Percentiles rank a stretch among this genome's conserved stretches.
These are phyloP conservation scores for Lytechinus variegatus DNA, from an alignment of 35 echinoderm and acorn worm species.

Conservation along the genomic window DNA sequence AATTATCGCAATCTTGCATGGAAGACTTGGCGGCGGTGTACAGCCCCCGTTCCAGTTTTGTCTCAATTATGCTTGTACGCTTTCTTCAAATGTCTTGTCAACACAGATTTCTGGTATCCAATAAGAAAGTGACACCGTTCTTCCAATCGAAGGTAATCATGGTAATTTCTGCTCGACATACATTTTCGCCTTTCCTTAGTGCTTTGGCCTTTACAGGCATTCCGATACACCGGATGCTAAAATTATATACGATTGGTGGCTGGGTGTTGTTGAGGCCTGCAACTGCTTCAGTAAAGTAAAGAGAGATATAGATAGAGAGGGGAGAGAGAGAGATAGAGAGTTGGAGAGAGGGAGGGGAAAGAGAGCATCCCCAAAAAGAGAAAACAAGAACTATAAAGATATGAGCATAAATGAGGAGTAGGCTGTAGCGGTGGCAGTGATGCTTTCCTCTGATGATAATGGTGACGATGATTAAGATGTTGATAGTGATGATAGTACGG, in stretches of 20 bases:
- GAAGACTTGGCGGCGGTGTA: neutral
- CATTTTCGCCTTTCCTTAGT: neutral
- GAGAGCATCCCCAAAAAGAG: no score
- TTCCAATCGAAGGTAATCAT: neutral
- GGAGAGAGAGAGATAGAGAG: no score
- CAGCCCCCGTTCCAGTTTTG: neutral
- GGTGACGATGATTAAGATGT: no score
- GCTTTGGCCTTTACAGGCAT: neutral
- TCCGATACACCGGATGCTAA: neutral
- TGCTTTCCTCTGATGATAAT: no score
- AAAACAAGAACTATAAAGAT: no score
- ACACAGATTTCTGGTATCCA: neutral
- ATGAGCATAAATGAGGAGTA: no score
- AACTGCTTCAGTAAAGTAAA: neutral
- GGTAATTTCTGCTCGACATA: neutral
- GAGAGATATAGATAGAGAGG: no score
- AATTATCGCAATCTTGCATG: neutral
- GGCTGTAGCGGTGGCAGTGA: no score
- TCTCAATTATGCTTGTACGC: neutral
- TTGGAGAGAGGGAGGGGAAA: no score
- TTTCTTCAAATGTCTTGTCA: constrained; percentile 13
- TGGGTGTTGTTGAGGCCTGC: neutral
- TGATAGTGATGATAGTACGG: no score
- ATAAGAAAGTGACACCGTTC: constrained; percentile 16
- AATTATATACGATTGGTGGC: neutral